Evolutionary conservation across 2,888 invertebrate genomes (phyloP), one percentile per base, ranked within the genome.

Genomic region (Taenaris catops): DNA sequence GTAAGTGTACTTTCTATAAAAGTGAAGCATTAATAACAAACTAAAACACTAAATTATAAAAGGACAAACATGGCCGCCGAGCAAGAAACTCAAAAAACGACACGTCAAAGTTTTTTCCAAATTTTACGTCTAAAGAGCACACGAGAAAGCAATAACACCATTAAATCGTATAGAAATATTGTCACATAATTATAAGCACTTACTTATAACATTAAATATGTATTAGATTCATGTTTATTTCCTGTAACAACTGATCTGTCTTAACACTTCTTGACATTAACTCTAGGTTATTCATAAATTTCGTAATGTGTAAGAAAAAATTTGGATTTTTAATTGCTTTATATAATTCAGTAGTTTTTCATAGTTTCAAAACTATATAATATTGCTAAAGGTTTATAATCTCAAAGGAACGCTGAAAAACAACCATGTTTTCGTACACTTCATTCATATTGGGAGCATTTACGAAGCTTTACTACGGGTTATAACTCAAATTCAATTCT

Each of bases 41-140:
- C 34, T 32, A 29, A 41, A 38, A 44, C 45, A 33, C 35, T 66
- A 66, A 65, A 68, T 59, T 71, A 63, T 68, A 69, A 66, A 79
- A 73, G 70, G 79, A 75, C 80, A 86, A 87, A 87, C 76, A 87
- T 87, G 87, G 87, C 87, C 74, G 84, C 72, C 80, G 67, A 70
- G 61, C 66, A 65, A 58, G 60, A 73, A 78, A 66, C 62, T 63
- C 62, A 64, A 73, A 69, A 74, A 67, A 48, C 73, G 86, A 87
- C 87, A 86, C 86, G 71, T 78, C 72, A 74, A 83, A 69, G 61
- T 55, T 69, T 69, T 61, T 55, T 58, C 55, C 63, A 59, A 60
- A 53, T 62, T 67, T 65, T 58, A 51, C 50, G 46, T 45, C 36
- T 8, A 38, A 27, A 28, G 28, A 42, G 32, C 33, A 38, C 40